phyloP scores from a whole-genome alignment of 2,888 invertebrate genomes.

The Nemotelus pantherinus region DNA sequence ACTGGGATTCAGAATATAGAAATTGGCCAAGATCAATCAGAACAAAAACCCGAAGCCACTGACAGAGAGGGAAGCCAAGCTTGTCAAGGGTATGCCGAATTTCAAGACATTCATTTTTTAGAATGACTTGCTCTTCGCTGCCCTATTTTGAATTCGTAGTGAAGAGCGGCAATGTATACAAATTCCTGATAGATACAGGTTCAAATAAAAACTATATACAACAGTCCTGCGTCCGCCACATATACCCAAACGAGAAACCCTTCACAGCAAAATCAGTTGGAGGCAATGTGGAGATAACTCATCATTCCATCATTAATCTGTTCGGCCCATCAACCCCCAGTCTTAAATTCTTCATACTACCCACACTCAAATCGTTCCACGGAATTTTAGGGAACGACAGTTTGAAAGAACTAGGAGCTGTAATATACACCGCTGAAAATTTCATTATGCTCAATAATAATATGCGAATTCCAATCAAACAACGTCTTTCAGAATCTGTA shows the following conservation, averaged over 20 bases:
- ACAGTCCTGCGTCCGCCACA: slow-evolving; percentile 43
- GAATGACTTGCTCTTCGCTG: slow-evolving; percentile 50
- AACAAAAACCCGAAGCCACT: not conserved
- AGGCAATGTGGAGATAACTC: slow-evolving; percentile 48
- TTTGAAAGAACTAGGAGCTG: slow-evolving; percentile 40
- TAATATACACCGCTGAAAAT: slow-evolving; percentile 40
- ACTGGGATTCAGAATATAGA: not conserved
- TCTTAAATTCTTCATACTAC: slow-evolving; percentile 47
- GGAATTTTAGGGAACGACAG: slow-evolving; percentile 47
- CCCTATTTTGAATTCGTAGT: slow-evolving; percentile 50
- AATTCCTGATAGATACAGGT: slow-evolving; percentile 51
- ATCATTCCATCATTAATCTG: slow-evolving; percentile 45
- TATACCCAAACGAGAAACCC: slow-evolving; percentile 43
- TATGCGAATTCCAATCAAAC: slow-evolving; percentile 40
- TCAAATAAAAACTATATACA: slow-evolving; percentile 52
- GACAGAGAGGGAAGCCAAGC: not conserved
- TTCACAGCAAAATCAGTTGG: slow-evolving; percentile 35
- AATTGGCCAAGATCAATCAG: not conserved
- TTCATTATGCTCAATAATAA: slow-evolving; percentile 37
- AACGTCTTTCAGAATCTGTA: slow-evolving; percentile 27
- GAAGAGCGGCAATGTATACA: slow-evolving; percentile 49
- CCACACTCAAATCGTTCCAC: slow-evolving; percentile 39
- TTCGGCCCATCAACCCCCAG: slow-evolving; percentile 34
- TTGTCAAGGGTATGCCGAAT: not conserved
- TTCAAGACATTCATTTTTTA: slow-evolving; percentile 51